Evolutionary conservation across 2,888 invertebrate genomes (phyloP), one percentile per base, ranked within the genome.

Genomic region (Cryptus armator): DNA sequence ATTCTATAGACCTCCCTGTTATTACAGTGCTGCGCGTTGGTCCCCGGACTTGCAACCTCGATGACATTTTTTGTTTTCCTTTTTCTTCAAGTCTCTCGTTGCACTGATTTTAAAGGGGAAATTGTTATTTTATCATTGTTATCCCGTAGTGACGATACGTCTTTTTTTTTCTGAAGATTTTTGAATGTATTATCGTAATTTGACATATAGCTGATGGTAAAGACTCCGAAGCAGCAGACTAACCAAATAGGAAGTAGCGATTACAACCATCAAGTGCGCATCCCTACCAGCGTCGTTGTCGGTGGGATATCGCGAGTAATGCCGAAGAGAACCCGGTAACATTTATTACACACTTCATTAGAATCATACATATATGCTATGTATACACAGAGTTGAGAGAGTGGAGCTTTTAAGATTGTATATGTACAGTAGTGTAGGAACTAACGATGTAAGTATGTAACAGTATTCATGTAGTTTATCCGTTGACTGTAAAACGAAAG

Each of bases 1-100:
- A 85, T 87, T 85, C 87, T 81, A 70, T 77, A 48, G 51, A 48
- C 66, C 7, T 66, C 70, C 59, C 71, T 68, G 83, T 86, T 83
- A 87, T 83, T 83, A 77, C 76, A 80, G 70, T 71, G 75, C 43
- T 37, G 37, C 44, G 24, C 62, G 66, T 53, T 74, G 56, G 56
- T 74, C 56, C 80, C 44, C 67, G 80, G 56, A 70, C 72, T 51
- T 9, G 59, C 12, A 67, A 67, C 68, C 46, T 53, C 48, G 53
- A 12, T 43, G 24, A 51, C 7, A 5, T 37, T 64, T 56, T 56
- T 71, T 24, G 2, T 24, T 56, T 32, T 9, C 9, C 16, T 70
- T 70, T 70, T 51, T n/a, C 16, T 56, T 14, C 29, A 1, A 10
- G 12, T 71, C 14, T 24, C 24, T 24, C 24, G 24, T 24, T 24